Percentiles rank a stretch among this genome's conserved stretches.
These are phyloP conservation scores for Hozukius guyotensis DNA, from an alignment of 2,797 vertebrate species.

Conservation along the genomic window DNA sequence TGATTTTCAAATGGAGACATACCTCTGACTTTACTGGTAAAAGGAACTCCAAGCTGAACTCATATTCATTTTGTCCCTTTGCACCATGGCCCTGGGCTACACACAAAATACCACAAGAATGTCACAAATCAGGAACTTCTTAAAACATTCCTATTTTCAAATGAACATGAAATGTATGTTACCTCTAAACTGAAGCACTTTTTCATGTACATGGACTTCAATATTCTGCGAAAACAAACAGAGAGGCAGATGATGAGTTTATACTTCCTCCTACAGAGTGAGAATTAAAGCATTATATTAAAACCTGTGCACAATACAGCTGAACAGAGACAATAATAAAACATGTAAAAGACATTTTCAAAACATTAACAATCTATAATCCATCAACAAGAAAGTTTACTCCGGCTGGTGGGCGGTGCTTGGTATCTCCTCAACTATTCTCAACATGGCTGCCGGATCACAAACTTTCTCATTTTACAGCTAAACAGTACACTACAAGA, in stretches of 20 bases:
- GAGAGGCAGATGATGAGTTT: neutral
- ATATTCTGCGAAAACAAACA: constrained; percentile 83
- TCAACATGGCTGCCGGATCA: too few species aligned
- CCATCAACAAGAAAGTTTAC: neutral
- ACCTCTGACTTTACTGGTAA: constrained; percentile 90
- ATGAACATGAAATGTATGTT: constrained; percentile 10
- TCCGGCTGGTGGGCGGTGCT: too few species aligned
- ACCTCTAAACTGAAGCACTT: constrained; percentile 92
- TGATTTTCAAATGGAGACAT: constrained; percentile 11
- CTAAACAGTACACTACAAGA: neutral
- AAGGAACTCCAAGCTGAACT: constrained; percentile 92
- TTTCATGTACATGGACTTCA: constrained; percentile 85
- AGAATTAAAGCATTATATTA: neutral
- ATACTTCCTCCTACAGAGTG: constrained; percentile 1
- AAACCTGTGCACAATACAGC: neutral
- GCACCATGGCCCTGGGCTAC: constrained; percentile 93
- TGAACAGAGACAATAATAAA: neutral
- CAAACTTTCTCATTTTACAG: too few species aligned
- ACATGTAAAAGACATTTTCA: neutral
- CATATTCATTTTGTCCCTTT: constrained; percentile 94
- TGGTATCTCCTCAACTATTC: too few species aligned
- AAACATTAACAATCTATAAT: neutral
- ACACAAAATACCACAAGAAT: constrained; percentile 43
- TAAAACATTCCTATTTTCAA: neutral
- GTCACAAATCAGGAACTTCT: neutral